phyloP scores from a whole-genome alignment of 64 coral and sea anemone species.

The Astreopora myriophthalma region DNA sequence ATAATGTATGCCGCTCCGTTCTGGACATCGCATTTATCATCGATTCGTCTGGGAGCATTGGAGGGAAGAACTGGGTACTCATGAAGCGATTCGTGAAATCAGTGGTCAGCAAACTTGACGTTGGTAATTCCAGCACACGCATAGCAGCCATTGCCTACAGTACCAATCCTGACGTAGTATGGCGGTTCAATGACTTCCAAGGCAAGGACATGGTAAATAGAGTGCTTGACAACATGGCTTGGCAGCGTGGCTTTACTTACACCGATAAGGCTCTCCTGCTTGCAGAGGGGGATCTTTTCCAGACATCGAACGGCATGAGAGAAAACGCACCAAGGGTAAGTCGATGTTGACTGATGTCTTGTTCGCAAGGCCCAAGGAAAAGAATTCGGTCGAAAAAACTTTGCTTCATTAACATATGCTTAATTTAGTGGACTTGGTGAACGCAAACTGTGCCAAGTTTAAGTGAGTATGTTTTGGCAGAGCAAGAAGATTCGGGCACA shows the following conservation, averaged over 20 bases:
- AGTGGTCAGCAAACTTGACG: constrained; percentile 13
- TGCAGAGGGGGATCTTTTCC: constrained; percentile 31
- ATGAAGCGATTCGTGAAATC: constrained; percentile 44
- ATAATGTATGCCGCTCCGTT: constrained; percentile 24
- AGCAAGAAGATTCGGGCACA: too few relatives aligned
- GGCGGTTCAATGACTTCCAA: constrained; percentile 7
- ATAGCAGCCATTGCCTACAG: constrained; percentile 56
- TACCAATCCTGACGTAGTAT: constrained; percentile 18
- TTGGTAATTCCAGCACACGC: constrained; percentile 23
- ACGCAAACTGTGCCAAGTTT: too few relatives aligned
- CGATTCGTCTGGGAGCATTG: constrained; percentile 67
- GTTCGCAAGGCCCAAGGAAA: neutral
- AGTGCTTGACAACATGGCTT: constrained; percentile 5
- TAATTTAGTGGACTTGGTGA: too few relatives aligned
- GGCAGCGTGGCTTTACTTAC: constrained; percentile 42
- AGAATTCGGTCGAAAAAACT: too few relatives aligned
- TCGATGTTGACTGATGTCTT: neutral
- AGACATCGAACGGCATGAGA: constrained; percentile 53
- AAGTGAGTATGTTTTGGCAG: too few relatives aligned
- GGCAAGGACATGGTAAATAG: constrained; percentile 7
- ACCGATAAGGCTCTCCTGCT: constrained; percentile 53
- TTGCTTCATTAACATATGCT: too few relatives aligned
- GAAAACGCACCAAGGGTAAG: constrained; percentile 52
- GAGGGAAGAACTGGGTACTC: constrained; percentile 1
- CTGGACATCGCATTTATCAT: constrained; percentile 58